Conservation (phyloP, 2,888 invertebrate genomes). For the Incurvaria masculella region DNA sequence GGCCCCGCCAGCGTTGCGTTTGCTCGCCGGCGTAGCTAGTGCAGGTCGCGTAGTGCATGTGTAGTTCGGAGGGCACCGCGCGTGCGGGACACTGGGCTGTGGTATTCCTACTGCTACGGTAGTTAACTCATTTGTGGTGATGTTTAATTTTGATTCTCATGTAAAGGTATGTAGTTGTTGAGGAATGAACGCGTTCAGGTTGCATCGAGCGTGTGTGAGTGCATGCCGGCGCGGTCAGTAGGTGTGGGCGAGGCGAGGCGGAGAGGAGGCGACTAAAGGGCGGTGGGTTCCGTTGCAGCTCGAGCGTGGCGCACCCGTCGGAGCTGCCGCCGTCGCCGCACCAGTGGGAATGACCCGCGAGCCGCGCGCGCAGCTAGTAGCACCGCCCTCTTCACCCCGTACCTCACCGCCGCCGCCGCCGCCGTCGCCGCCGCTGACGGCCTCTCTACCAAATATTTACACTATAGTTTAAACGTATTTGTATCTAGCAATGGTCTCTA, state of each 20-base stretch:
- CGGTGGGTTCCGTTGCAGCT: slow-evolving; percentile 62
- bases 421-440: slow-evolving; percentile 2
- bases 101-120: too few species aligned
- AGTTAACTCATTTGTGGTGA: too few species aligned
- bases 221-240: not conserved
- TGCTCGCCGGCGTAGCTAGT: too few species aligned
- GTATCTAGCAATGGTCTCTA: slow-evolving; percentile 2
- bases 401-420: not conserved
- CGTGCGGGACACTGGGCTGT: too few species aligned
- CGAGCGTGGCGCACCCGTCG: slow-evolving; percentile 95
- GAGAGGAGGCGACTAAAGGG: not conserved
- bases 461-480: slow-evolving; percentile 8
- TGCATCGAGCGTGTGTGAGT: not conserved
- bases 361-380: slow-evolving; percentile 30
- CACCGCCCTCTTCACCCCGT: slow-evolving; percentile 11
- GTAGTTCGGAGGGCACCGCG: too few species aligned
- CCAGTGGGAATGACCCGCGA: slow-evolving; percentile 90
- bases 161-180: too few species aligned
- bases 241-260: not conserved
- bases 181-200: not conserved
- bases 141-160: too few species aligned
- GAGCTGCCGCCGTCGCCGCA: slow-evolving; percentile 98
- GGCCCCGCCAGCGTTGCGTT: too few species aligned
- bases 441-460: slow-evolving; percentile 8
- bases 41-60: too few species aligned